Conservation (phyloP, 2,888 invertebrate genomes). For the Desoria tigrina region DNA sequence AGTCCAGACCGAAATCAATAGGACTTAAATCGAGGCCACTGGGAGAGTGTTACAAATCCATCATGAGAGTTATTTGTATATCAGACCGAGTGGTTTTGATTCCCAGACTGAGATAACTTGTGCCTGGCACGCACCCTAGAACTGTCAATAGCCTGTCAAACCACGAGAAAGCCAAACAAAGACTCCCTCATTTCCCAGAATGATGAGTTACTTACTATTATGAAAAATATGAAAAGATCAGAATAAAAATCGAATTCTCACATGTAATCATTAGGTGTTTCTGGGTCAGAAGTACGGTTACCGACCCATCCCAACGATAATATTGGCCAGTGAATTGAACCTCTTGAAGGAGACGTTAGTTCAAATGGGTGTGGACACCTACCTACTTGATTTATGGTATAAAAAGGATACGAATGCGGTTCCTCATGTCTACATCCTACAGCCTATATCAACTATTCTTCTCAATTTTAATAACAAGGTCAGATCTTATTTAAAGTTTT, state of each 20-base stretch:
- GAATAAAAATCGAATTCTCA: too few species aligned
- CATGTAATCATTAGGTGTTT: slow-evolving; percentile 67
- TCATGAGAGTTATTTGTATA: background rate
- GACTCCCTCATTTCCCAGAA: too few species aligned
- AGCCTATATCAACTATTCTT: slow-evolving; percentile 94
- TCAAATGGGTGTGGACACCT: slow-evolving; percentile 77
- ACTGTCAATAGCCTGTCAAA: too few species aligned
- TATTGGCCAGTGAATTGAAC: slow-evolving; percentile 85
- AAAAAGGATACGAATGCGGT: slow-evolving; percentile 94
- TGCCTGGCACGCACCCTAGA: too few species aligned
- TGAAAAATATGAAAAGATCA: too few species aligned
- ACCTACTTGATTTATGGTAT: slow-evolving; percentile 89
- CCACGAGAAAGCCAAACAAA: too few species aligned
- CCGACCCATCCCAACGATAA: slow-evolving; percentile 93
- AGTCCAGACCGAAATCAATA: too few species aligned
- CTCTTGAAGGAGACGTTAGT: slow-evolving; percentile 82
- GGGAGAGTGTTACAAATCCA: slow-evolving; percentile 4
- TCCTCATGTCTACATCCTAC: slow-evolving; percentile 89
- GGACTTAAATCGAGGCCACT: background rate
- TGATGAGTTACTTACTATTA: too few species aligned
- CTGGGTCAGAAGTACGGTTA: slow-evolving; percentile 98
- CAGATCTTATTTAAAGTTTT: slow-evolving; percentile 36
- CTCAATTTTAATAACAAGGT: slow-evolving; percentile 98
- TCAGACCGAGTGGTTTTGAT: too few species aligned
- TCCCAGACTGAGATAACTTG: too few species aligned